Evolutionary conservation across 2,797 vertebrate species (phyloP), one percentile per base, ranked within the genome.

Genomic region (Melanogrammus aeglefinus): DNA sequence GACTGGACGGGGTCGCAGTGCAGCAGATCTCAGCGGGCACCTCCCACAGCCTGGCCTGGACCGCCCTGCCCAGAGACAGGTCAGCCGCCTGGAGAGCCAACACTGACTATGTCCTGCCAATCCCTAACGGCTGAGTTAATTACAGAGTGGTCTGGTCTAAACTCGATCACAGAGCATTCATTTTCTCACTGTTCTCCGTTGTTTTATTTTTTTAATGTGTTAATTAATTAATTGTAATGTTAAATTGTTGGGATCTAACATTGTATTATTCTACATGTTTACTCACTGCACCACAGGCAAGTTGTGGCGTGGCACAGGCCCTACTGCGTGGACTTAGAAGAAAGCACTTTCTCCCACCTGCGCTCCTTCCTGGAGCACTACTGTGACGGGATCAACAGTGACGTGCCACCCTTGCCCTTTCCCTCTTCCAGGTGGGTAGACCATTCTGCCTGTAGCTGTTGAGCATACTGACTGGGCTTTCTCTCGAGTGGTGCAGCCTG

Each of bases 21-120:
- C 95, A 96, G 88, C 95, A 96, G 91, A 94, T 96, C 82, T 94
- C 94, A 0, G 94, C 95, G 0, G 95, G 95, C n/a, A 95, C 95
- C 0, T 95, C 95, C 74, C 95, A 96, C 89, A 96, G 95, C 86
- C 86, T 96, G 84, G 94, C 94, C 21, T 96, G 95, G 95, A 95
- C 95, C 0, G 95, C 95, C 0, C 91, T 95, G 39, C 95, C 95
- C 69, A 92, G 94, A 76, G 95, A 96, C 93, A 94, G 95, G 95
- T 96, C 71, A 81, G 87, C 16, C 12, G 9, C 31, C 29, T 18
- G 57, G 21, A 51, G 4, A 51, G 18, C 1, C 24, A 63, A 73
- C 76, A 71, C 72, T 8, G 31, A 29, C 36, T 7, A 9, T 66
- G 63, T 69, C 21, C 57, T 7, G 24, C 57, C 57, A 66, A 8